Conservation (phyloP, 2,888 invertebrate genomes). For the Calliphora vomitoria region DNA sequence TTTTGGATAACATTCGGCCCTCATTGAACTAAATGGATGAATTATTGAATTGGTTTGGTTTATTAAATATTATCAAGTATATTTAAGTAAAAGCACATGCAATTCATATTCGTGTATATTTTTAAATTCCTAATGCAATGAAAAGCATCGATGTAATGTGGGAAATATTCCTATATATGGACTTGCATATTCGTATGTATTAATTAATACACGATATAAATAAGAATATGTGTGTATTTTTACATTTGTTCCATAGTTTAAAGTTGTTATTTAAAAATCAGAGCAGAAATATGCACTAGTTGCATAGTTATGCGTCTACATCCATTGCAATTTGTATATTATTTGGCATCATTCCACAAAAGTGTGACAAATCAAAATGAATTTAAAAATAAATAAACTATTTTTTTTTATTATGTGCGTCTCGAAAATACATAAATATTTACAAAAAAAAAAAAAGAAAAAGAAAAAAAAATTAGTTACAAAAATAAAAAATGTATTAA, state of each 20-base stretch:
- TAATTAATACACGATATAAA: too few species aligned
- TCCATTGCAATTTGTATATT: background rate
- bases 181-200: background rate
- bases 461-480: constrained; percentile 33
- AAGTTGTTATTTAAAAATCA: constrained; percentile 41
- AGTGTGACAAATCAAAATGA: constrained; percentile 30
- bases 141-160: too few species aligned
- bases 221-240: background rate
- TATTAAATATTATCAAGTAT: too few species aligned
- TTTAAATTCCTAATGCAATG: too few species aligned
- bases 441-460: constrained; percentile 6
- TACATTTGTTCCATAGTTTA: background rate
- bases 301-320: constrained; percentile 19
- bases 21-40: too few species aligned
- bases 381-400: constrained; percentile 48
- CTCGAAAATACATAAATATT: background rate
- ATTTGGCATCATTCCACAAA: constrained; percentile 62
- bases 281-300: constrained; percentile 55
- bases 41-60: too few species aligned
- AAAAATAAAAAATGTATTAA: constrained; percentile 25
- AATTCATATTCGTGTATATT: too few species aligned
- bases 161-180: too few species aligned
- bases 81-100: too few species aligned
- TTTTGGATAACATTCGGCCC: too few species aligned
- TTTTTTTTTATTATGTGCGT: background rate